A percentile compares a stretch with the other conserved stretches of the same genome.
These are phyloP conservation scores for Coecobrya sp. DNA, from an alignment of 2,888 invertebrate species.

Conservation along the genomic window DNA sequence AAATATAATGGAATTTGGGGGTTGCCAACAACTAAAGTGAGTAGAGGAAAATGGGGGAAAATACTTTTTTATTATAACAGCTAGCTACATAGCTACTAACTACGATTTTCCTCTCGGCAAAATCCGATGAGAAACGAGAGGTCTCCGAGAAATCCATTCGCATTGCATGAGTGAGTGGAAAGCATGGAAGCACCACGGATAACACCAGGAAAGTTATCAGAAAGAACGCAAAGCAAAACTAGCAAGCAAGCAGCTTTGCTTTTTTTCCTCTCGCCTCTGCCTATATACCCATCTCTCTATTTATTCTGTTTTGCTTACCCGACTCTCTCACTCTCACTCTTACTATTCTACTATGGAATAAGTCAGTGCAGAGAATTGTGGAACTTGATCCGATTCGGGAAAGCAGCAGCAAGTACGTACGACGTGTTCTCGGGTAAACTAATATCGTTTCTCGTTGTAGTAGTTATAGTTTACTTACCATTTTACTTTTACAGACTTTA, in stretches of 20 bases:
- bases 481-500: slow-evolving; percentile 34
- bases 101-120: slow-evolving; percentile 41
- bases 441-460: background rate
- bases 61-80: slow-evolving; percentile 41
- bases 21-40: slow-evolving; percentile 67
- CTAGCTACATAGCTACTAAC: slow-evolving; percentile 65
- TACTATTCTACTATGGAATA: slow-evolving; percentile 14
- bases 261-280: background rate
- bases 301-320: slow-evolving; percentile 12
- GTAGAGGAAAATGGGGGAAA: slow-evolving; percentile 44
- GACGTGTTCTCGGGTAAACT: background rate
- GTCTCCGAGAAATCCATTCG: slow-evolving; percentile 50
- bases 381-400: slow-evolving; percentile 45
- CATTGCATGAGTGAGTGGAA: slow-evolving; percentile 34
- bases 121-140: background rate
- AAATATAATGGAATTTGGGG: slow-evolving; percentile 70
- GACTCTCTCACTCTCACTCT: slow-evolving; percentile 30
- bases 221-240: background rate
- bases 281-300: background rate
- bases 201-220: slow-evolving; percentile 43
- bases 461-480: background rate
- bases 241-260: background rate
- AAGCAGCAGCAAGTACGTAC: background rate
- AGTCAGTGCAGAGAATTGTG: slow-evolving; percentile 34
- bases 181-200: background rate